These are phyloP conservation scores for Rhinatrema bivittatum DNA, from an alignment of 2,797 vertebrate genomes.

Conservation along the genomic window DNA sequence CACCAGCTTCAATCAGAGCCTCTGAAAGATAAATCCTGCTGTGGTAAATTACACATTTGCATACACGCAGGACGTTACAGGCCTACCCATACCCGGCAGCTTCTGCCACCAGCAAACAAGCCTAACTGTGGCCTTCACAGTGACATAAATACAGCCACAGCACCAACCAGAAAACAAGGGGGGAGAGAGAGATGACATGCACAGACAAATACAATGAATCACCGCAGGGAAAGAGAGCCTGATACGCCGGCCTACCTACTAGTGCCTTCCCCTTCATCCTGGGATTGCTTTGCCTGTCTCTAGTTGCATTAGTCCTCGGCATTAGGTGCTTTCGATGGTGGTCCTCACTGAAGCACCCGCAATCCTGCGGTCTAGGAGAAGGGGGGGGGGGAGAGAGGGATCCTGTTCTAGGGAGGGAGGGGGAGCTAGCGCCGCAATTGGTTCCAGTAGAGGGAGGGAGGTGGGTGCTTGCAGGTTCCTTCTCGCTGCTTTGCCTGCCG, in stretches of 20 bases:
- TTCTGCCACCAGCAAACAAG: too few species aligned
- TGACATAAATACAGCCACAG: too few species aligned
- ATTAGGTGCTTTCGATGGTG: neutral
- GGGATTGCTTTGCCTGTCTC: slow-evolving; percentile 6
- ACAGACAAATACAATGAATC: too few species aligned
- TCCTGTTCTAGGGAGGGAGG: too few species aligned
- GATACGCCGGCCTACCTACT: slow-evolving; percentile 33
- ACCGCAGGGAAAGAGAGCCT: too few species aligned
- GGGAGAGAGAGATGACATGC: neutral
- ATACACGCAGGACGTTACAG: too few species aligned
- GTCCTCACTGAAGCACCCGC: slow-evolving; percentile 9
- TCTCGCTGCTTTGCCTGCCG: slow-evolving; percentile 6
- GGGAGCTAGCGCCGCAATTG: too few species aligned
- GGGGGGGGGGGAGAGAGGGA: neutral
- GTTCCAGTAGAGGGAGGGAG: neutral
- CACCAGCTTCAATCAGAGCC: too few species aligned
- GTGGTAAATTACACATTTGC: too few species aligned
- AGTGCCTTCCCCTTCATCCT: slow-evolving; percentile 35
- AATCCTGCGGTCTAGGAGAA: slow-evolving; percentile 1
- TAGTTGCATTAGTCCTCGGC: neutral
- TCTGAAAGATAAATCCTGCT: too few species aligned
- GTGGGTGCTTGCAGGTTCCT: neutral
- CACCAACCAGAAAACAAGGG: neutral
- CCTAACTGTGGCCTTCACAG: too few species aligned
- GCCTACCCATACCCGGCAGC: too few species aligned